Evolutionary conservation across 2,888 invertebrate genomes (phyloP), one percentile per base, ranked within the genome.

Genomic region (Tiliacea aurago): DNA sequence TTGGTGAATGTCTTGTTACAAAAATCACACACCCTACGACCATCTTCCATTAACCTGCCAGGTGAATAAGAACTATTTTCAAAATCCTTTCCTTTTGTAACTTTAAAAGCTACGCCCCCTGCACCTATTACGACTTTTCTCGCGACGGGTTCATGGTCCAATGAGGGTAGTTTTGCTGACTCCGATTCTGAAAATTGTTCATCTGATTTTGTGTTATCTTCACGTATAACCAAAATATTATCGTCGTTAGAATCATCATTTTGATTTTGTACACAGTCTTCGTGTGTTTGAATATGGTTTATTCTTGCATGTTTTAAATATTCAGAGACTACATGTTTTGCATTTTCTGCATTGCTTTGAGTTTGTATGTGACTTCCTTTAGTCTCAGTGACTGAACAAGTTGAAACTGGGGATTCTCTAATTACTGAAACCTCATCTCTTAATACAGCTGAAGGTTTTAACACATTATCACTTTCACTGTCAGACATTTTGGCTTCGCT

Each of bases 1-100:
- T 99, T 99, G 80, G 98, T 98, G 95, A 99, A 99, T 70, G 98
- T 98, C 94, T 99, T 99, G 86, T 98, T 98, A 95, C 99, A 99
- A 89, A 99, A 98, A 72, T 97, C 97, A 90, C 99, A 99, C 49
- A 98, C 97, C 86, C 98, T 97, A 71, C 98, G 97, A 0, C 98
- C 98, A 88, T 98, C 98, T 89, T 98, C 98, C 90, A 97, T 97
- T 18, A 97, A 96, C 81, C 96, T 92, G 9, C 97, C 95, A 10
- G 96, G 96, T 59, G 97, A 93, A 86, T 96, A 96, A 6, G 96
- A 93, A 51, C 93, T 79, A 64, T 92, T 92, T 87, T 96, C 90
- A 90, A 95, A 95, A 82, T 97, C 95, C 90, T 97, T 95, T 87
- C 97, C 92, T 84, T 97, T 97, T 4, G 96, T 94, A 11, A 97